Evolutionary conservation across 2,888 invertebrate genomes (phyloP).

Genomic region (Gastrophysa polygoni): DNA sequence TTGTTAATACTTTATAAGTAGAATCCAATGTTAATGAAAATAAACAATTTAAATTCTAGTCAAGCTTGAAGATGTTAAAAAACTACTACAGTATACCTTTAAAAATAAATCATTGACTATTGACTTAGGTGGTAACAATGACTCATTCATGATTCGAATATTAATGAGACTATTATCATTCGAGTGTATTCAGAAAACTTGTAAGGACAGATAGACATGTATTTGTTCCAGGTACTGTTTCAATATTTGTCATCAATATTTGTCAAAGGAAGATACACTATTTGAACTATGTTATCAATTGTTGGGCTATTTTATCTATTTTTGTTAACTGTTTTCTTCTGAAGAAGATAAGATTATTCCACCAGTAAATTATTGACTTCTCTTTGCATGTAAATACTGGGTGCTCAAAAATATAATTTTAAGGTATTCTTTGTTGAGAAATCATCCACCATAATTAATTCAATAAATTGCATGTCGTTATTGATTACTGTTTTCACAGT

Average conservation of each 20-base stretch:
- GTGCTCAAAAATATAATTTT: too few relatives aligned
- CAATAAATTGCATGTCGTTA: too few relatives aligned
- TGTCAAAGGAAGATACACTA: neutral
- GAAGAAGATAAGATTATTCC: too few relatives aligned
- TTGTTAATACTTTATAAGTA: too few relatives aligned
- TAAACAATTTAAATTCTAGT: neutral
- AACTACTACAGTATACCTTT: neutral
- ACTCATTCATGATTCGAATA: neutral
- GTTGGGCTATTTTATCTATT: neutral
- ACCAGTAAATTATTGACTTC: too few relatives aligned
- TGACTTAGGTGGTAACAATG: neutral
- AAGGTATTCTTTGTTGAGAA: too few relatives aligned
- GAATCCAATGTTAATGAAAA: neutral
- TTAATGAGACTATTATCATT: neutral
- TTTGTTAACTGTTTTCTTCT: too few relatives aligned
- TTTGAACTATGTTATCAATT: neutral
- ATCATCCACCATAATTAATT: too few relatives aligned
- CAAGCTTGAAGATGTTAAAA: neutral
- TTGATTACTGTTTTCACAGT: too few relatives aligned
- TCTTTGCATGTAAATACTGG: too few relatives aligned
- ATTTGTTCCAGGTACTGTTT: neutral
- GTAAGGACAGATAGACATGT: neutral
- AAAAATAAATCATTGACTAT: neutral
- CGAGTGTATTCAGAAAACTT: neutral
- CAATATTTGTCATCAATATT: neutral